These are phyloP conservation scores for Synergus itoensis DNA, from an alignment of 2,888 invertebrate species.

Conservation along the genomic window DNA sequence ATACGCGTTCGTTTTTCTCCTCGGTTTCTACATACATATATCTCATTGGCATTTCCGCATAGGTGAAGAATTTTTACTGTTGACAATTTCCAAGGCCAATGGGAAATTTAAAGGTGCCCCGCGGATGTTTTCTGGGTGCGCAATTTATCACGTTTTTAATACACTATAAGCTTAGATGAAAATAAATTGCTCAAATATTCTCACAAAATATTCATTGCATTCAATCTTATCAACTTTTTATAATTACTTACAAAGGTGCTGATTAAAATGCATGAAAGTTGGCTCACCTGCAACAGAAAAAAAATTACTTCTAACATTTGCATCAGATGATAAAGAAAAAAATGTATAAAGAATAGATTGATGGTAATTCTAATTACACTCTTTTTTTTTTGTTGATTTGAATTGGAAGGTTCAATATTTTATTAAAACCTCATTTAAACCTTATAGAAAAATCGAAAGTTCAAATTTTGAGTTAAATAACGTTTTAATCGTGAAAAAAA, in stretches of 20 bases:
- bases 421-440: too few species aligned
- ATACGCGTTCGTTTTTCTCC: not conserved
- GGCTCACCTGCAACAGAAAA: conserved; percentile 31
- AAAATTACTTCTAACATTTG: not conserved
- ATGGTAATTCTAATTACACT: too few species aligned
- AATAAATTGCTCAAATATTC: too few species aligned
- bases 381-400: too few species aligned
- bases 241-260: not conserved
- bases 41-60: not conserved
- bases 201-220: too few species aligned
- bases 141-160: not conserved
- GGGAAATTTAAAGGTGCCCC: not conserved
- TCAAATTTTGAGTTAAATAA: too few species aligned
- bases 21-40: not conserved
- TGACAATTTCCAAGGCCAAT: not conserved
- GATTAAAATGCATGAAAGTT: not conserved
- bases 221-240: not conserved
- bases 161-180: too few species aligned
- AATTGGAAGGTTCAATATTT: too few species aligned
- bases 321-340: too few species aligned
- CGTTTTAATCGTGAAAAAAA: too few species aligned
- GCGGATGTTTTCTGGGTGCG: not conserved
- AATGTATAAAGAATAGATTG: too few species aligned
- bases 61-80: not conserved
- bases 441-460: too few species aligned